Evolutionary conservation across 2,888 invertebrate species (phyloP).

Genomic region (Xestia sexstrigata): DNA sequence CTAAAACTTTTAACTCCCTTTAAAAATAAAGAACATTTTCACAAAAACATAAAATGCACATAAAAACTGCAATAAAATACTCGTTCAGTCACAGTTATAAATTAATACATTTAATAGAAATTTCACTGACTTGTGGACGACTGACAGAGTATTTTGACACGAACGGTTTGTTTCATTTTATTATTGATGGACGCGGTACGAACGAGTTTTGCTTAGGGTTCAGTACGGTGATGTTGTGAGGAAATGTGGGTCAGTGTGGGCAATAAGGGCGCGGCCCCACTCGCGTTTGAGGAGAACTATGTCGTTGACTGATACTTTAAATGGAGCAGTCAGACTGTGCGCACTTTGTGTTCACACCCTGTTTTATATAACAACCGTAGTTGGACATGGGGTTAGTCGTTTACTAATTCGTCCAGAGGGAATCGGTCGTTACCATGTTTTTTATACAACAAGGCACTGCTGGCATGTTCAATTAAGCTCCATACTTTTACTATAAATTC

Average conservation of each 20-base stretch:
- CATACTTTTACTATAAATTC: background rate
- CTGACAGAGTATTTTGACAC: constrained; percentile 48
- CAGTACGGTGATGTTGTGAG: constrained; percentile 23
- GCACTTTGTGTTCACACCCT: constrained; percentile 27
- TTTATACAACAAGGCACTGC: too few species aligned
- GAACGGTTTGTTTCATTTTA: constrained; percentile 39
- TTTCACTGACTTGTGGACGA: constrained; percentile 19
- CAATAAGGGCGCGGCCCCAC: constrained; percentile 38
- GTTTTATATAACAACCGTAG: constrained; percentile 9
- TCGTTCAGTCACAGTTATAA: constrained; percentile 26
- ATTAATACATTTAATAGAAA: constrained; percentile 38
- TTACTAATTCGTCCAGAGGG: background rate
- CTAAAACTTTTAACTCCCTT: constrained; percentile 18
- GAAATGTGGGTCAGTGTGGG: constrained; percentile 45
- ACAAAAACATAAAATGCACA: constrained; percentile 26
- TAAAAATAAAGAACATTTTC: constrained; percentile 20
- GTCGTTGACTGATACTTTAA: constrained; percentile 35
- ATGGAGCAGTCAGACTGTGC: constrained; percentile 30
- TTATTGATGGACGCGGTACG: constrained; percentile 40
- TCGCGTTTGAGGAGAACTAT: constrained; percentile 23
- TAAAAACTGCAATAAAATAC: constrained; percentile 14
- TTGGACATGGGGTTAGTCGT: background rate
- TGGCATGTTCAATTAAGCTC: background rate
- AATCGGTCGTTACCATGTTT: background rate
- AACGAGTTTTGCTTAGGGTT: constrained; percentile 46